Evolutionary conservation across 2,888 invertebrate species (phyloP), one percentile per base, ranked within the genome.

Genomic region (Trissolcus brochymenae): DNA sequence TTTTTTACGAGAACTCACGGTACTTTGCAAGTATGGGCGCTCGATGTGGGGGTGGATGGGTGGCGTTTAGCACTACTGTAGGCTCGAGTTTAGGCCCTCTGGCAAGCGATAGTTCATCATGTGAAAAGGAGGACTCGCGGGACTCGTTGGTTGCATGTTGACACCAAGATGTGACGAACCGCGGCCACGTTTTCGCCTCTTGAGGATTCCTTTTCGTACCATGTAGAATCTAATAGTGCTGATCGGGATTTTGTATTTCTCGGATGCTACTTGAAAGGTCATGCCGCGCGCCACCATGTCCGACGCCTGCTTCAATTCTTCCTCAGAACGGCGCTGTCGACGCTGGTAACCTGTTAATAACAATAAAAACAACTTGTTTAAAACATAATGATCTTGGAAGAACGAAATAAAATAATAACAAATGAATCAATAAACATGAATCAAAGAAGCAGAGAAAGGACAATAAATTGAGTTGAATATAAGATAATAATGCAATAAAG

Each of bases 221-320:
- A 96, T 96, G 90, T 95, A 96, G 89, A 95, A 95, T 57, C 95
- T 92, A 88, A 96, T 95, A 46, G 95, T 96, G 35, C 95, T 95
- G 80, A 96, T 95, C 73, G 96, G 96, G 90, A 96, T 95, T 87
- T 95, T 95, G 89, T 95, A 96, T 91, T 94, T 94, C 84, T 95
- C 95, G 72, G 95, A 95, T 35, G 95, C 95, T 1, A 94, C 95
- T 90, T 95, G 95, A 91, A 95, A 96, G 83, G 96, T 96, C 90
- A 94, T 94, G 0, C 96, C 95, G 66, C 94, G 93, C n/a, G 95
- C 94, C 78, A 96, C 95, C 89, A 95, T 94, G 87, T 95, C 95
- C 2, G 95, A 95, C 0, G 95, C 95, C 86, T 94, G 92, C n/a
- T 94, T 92, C 60, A 95, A 86, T 82, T 94, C 93, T 55, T 93